A percentile compares a stretch with the other conserved stretches of the same genome.
These are phyloP conservation scores for Bombyx huttoni DNA, from an alignment of 2,888 invertebrate species.

Conservation along the genomic window DNA sequence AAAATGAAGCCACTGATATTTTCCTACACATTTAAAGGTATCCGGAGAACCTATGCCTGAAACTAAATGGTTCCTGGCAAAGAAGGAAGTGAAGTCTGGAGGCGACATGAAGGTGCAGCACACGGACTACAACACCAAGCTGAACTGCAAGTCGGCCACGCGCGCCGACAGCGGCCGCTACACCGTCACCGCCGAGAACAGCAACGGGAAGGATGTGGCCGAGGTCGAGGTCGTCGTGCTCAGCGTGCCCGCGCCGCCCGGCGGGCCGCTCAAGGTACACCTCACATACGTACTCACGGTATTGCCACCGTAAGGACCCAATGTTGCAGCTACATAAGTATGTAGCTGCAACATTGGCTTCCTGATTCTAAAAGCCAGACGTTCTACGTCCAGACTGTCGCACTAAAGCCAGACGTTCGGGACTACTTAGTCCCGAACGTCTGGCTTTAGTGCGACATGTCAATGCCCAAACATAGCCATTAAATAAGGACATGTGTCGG, in stretches of 20 bases:
- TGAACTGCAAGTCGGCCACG: constrained; percentile 83
- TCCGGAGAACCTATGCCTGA: constrained; percentile 95
- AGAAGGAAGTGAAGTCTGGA: constrained; percentile 81
- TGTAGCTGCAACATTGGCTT: too few relatives aligned
- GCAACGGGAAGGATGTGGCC: constrained; percentile 94
- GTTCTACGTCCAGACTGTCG: too few relatives aligned
- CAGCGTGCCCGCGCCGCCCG: constrained; percentile 91
- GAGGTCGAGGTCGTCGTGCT: constrained; percentile 92
- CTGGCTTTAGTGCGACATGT: too few relatives aligned
- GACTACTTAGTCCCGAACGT: too few relatives aligned
- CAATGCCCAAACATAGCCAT: too few relatives aligned
- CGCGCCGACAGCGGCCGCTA: constrained; percentile 93
- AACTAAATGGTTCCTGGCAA: constrained; percentile 91
- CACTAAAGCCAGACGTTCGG: too few relatives aligned
- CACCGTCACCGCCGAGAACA: constrained; percentile 92
- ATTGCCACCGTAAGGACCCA: too few relatives aligned
- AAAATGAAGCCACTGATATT: too few relatives aligned
- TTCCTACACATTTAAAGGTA: constrained; percentile 26
- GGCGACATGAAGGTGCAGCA: constrained; percentile 86
- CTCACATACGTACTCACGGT: too few relatives aligned
- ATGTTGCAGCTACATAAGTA: too few relatives aligned
- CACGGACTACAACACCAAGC: constrained; percentile 87
- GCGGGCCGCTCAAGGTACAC: constrained; percentile 88
- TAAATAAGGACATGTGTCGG: too few relatives aligned
- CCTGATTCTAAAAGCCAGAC: too few relatives aligned